Percentiles rank a stretch among this genome's conserved stretches.
These are phyloP conservation scores for Drosophila azteca DNA, from an alignment of 1,140 invertebrate species.

Conservation along the genomic window DNA sequence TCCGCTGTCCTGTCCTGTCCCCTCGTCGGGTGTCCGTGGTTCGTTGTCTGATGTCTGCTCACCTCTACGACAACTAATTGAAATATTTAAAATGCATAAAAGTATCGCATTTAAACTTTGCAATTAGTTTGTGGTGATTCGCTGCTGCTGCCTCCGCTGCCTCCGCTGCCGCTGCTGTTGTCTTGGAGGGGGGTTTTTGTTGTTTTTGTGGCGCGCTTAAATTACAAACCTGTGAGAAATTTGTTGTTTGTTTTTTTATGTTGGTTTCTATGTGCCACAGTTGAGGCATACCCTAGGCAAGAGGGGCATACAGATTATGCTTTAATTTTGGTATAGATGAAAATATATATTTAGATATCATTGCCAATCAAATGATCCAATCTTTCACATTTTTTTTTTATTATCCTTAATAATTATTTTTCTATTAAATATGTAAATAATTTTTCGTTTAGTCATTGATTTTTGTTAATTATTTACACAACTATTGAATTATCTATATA, in stretches of 20 bases:
- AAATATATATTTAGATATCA: too few species aligned
- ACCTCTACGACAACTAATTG: slow-evolving; percentile 58
- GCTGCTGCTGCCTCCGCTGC: slow-evolving; percentile 5
- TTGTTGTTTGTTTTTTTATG: slow-evolving; percentile 15
- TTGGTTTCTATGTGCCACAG: slow-evolving; percentile 22
- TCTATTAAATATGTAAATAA: too few species aligned
- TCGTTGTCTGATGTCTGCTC: slow-evolving; percentile 7
- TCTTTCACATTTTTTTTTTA: too few species aligned
- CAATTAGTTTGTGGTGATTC: slow-evolving; percentile 76
- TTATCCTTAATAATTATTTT: too few species aligned
- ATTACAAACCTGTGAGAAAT: slow-evolving; percentile 72
- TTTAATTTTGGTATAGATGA: too few species aligned
- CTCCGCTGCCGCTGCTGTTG: slow-evolving; percentile 5
- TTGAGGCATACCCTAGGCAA: slow-evolving; percentile 16
- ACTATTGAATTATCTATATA: too few species aligned
- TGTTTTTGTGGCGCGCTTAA: slow-evolving; percentile 47
- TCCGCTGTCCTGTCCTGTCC: slow-evolving; percentile 18
- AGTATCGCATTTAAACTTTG: slow-evolving; percentile 73
- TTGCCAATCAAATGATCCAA: too few species aligned
- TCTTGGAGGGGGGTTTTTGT: slow-evolving; percentile 5
- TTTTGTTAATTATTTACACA: too few species aligned
- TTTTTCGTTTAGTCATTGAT: too few species aligned
- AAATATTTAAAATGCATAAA: slow-evolving; percentile 74
- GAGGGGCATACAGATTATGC: too few species aligned
- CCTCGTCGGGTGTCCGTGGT: slow-evolving; percentile 21